Conservation (phyloP, 2,888 invertebrate species). For the Drosophila lutescens region DNA sequence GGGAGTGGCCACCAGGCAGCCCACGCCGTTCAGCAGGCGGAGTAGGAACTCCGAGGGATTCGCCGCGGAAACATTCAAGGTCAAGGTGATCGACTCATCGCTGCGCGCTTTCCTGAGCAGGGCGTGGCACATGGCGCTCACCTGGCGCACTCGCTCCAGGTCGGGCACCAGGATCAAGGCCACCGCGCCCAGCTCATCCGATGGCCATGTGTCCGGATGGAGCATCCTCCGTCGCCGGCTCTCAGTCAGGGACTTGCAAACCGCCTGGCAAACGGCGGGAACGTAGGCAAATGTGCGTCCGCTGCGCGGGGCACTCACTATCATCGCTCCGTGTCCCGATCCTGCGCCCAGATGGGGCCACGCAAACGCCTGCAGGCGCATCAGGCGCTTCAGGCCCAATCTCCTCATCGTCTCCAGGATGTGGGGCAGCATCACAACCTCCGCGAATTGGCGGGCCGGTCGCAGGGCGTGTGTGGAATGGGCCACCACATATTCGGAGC, state of each 20-base stretch:
- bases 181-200: constrained; percentile 26
- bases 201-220: neutral
- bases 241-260: constrained; percentile 16
- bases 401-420: constrained; percentile 44
- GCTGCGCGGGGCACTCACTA: constrained; percentile 61
- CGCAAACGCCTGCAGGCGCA: constrained; percentile 61
- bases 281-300: constrained; percentile 62
- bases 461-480: constrained; percentile 32
- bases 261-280: constrained; percentile 53
- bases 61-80: constrained; percentile 43
- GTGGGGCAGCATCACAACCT: constrained; percentile 49
- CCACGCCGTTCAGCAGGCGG: constrained; percentile 57
- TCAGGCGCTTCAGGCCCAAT: constrained; percentile 36
- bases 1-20: constrained; percentile 58
- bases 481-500: constrained; percentile 57
- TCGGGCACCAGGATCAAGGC: constrained; percentile 52
- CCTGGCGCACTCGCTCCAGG: constrained; percentile 34
- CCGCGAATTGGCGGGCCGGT: constrained; percentile 44
- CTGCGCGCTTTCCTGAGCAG: constrained; percentile 38
- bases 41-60: constrained; percentile 22
- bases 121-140: constrained; percentile 38
- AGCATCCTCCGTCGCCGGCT: neutral
- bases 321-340: constrained; percentile 45
- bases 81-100: constrained; percentile 29
- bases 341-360: constrained; percentile 53